Evolutionary conservation across 2,797 vertebrate species (phyloP).

Genomic region (Ambastaia sidthimunki): DNA sequence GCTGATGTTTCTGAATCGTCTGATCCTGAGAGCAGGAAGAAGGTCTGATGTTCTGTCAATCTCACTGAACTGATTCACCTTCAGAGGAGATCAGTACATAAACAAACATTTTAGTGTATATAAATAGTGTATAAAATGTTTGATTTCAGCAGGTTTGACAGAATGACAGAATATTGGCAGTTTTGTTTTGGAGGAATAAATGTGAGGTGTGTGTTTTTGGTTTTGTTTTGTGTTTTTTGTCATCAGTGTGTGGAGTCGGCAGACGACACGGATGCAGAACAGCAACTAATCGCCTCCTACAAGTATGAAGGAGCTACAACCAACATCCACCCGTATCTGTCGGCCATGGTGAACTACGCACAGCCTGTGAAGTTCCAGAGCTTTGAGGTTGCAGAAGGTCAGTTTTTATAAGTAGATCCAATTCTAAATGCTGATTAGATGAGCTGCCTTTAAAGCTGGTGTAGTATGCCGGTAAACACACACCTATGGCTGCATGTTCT

Average conservation of each 20-base stretch:
- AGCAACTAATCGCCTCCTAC: slow-evolving; percentile 95
- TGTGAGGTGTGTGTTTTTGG: neutral
- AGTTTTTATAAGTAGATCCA: slow-evolving; percentile 54
- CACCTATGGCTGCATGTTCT: too few species aligned
- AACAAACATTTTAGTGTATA: too few species aligned
- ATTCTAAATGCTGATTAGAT: neutral
- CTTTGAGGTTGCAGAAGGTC: slow-evolving; percentile 95
- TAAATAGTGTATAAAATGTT: too few species aligned
- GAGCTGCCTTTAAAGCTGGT: too few species aligned
- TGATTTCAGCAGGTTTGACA: too few species aligned
- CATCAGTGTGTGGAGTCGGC: slow-evolving; percentile 84
- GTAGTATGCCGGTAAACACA: too few species aligned
- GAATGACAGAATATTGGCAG: neutral
- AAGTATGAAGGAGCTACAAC: slow-evolving; percentile 98
- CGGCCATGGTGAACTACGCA: slow-evolving; percentile 98
- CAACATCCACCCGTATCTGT: slow-evolving; percentile 96
- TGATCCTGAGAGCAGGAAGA: slow-evolving; percentile 95
- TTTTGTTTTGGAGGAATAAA: neutral
- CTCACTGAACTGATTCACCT: neutral
- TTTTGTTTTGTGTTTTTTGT: neutral
- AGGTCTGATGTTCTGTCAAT: slow-evolving; percentile 72
- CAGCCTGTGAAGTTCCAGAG: slow-evolving; percentile 98
- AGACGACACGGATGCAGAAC: slow-evolving; percentile 94
- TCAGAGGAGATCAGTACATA: neutral
- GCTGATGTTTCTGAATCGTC: slow-evolving; percentile 93